Conservation (phyloP, 2,797 vertebrate species). For the Poliocrania exsul region DNA sequence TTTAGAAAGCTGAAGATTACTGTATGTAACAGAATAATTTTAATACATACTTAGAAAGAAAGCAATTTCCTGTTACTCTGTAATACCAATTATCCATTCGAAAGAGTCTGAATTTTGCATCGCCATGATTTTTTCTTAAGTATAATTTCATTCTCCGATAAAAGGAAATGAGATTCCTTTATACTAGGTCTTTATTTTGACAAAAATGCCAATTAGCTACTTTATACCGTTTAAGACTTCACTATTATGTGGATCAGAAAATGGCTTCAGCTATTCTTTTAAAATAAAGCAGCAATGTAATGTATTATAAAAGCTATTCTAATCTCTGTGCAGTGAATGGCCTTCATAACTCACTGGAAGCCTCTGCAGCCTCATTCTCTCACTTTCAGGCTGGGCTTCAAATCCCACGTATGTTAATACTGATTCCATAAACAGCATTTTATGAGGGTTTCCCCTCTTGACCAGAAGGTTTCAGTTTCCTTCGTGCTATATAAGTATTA, state of each 20-base stretch:
- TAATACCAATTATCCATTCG: constrained; percentile 51
- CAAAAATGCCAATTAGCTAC: constrained; percentile 74
- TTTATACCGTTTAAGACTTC: constrained; percentile 70
- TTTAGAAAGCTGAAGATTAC: constrained; percentile 52
- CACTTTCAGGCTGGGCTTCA: background rate
- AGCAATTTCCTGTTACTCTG: constrained; percentile 57
- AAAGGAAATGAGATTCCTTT: constrained; percentile 63
- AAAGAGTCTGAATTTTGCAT: constrained; percentile 51
- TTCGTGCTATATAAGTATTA: background rate
- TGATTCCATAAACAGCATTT: background rate
- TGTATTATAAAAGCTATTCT: constrained; percentile 17
- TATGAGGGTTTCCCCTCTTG: background rate
- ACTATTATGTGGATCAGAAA: constrained; percentile 42
- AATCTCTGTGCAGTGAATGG: constrained; percentile 14
- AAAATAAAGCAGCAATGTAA: constrained; percentile 28
- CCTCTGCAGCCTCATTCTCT: background rate
- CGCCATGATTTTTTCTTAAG: background rate
- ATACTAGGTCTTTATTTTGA: constrained; percentile 66
- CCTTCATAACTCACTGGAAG: background rate
- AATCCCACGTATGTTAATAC: background rate
- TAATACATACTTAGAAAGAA: constrained; percentile 46
- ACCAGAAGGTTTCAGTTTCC: background rate
- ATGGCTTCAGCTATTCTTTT: constrained; percentile 31
- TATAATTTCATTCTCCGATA: constrained; percentile 30
- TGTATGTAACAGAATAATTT: constrained; percentile 42